A percentile compares a stretch with the other conserved stretches of the same genome.
phyloP scores from a whole-genome alignment of 2,888 invertebrate species.

The Drosophila pegasa region DNA sequence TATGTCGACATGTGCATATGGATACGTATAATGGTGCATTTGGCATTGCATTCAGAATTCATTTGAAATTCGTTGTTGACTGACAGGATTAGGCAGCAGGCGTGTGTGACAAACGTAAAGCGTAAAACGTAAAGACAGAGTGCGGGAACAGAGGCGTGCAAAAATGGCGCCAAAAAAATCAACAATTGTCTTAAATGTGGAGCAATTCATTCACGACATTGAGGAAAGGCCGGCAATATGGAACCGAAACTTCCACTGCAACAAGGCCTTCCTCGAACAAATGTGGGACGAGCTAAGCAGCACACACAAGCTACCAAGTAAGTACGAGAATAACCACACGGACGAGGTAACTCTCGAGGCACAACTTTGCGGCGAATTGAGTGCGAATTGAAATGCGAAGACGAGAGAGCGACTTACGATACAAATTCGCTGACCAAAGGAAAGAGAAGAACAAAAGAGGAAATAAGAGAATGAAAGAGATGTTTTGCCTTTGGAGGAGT shows the following conservation, averaged over 20 bases:
- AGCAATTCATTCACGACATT: conserved; percentile 84
- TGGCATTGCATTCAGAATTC: conserved; percentile 45
- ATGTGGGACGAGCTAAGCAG: conserved; percentile 84
- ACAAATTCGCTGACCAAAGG: background rate
- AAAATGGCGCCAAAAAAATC: conserved; percentile 84
- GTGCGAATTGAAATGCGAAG: too few relatives aligned
- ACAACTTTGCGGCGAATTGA: conserved; percentile 26
- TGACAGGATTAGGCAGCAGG: conserved; percentile 25
- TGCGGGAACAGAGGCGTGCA: conserved; percentile 12
- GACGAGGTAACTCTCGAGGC: conserved; percentile 18
- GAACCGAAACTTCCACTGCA: conserved; percentile 85
- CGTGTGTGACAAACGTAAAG: conserved; percentile 32
- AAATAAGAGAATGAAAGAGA: background rate
- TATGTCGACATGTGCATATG: background rate
- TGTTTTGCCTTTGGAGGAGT: conserved; percentile 36
- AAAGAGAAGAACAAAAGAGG: background rate
- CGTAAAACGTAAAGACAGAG: conserved; percentile 22
- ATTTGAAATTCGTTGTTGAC: conserved; percentile 33
- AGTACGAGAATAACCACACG: conserved; percentile 49
- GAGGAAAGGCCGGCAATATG: conserved; percentile 85
- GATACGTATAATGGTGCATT: conserved; percentile 15
- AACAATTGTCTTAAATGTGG: conserved; percentile 84
- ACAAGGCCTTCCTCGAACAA: conserved; percentile 84
- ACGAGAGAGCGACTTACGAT: background rate
- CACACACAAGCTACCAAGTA: conserved; percentile 84